Evolutionary conservation across 1,140 invertebrate genomes (phyloP).

Genomic region (Mizuhopecten yessoensis): DNA sequence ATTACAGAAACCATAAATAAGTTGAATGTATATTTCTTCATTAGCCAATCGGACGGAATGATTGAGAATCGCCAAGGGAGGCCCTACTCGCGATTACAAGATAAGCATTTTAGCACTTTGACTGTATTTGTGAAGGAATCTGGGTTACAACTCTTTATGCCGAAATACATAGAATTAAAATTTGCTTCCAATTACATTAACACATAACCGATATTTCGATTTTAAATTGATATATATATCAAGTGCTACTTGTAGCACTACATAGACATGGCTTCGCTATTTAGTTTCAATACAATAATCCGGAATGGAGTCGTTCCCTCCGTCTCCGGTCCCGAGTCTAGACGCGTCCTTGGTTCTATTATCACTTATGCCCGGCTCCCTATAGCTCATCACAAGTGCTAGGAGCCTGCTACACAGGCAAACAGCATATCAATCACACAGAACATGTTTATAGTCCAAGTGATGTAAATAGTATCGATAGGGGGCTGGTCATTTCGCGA

Average conservation of each 20-base stretch:
- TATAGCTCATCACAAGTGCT: not conserved
- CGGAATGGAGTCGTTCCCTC: not conserved
- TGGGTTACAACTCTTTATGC: not conserved
- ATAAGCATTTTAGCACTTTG: not conserved
- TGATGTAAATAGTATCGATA: conserved; percentile 16
- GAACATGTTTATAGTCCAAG: not conserved
- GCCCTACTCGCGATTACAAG: not conserved
- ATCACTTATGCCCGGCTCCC: not conserved
- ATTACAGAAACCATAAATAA: not conserved
- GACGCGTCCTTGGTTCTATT: not conserved
- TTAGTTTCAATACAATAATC: not conserved
- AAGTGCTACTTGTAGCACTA: not conserved
- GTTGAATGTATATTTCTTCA: conserved; percentile 11
- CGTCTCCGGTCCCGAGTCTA: not conserved
- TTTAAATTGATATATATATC: not conserved
- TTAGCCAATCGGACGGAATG: not conserved
- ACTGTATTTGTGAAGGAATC: not conserved
- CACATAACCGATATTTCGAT: not conserved
- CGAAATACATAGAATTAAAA: no score
- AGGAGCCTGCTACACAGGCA: not conserved
- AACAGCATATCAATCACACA: not conserved
- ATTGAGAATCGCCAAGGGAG: not conserved
- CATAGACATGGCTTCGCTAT: not conserved
- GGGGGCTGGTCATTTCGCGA: conserved; percentile 29
- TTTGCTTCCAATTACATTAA: not conserved